Conservation (phyloP, 2,113 vertebrate genomes). For the Calypte anna region DNA sequence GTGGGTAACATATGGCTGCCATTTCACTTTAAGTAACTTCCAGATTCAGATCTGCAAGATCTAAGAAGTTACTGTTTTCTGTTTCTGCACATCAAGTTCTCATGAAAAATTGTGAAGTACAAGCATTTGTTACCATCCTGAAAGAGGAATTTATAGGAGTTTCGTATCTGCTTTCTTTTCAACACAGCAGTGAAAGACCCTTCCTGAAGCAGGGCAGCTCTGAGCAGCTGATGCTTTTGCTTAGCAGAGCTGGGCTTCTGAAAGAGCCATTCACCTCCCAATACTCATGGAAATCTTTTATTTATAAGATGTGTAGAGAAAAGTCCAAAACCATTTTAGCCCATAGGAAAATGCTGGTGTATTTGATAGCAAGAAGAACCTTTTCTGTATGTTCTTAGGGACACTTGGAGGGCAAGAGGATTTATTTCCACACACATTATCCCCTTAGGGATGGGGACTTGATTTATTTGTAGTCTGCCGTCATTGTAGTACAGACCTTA, state of each 20-base stretch:
- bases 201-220: background rate
- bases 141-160: background rate
- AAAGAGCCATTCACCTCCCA: background rate
- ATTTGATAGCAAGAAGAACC: background rate
- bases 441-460: background rate
- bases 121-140: background rate
- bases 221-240: background rate
- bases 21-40: background rate
- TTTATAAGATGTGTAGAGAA: background rate
- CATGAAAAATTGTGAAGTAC: background rate
- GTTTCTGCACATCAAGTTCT: background rate
- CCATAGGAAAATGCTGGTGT: background rate
- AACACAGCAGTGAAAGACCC: background rate
- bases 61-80: background rate
- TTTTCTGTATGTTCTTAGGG: background rate
- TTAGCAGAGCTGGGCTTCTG: background rate
- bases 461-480: background rate
- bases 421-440: background rate
- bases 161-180: background rate
- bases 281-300: background rate
- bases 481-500: background rate
- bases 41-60: background rate
- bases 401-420: background rate
- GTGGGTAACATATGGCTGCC: rapidly evolving
- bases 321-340: background rate